These are phyloP conservation scores for Hycleus phaleratus DNA, from an alignment of 1,140 invertebrate species.

Conservation along the genomic window DNA sequence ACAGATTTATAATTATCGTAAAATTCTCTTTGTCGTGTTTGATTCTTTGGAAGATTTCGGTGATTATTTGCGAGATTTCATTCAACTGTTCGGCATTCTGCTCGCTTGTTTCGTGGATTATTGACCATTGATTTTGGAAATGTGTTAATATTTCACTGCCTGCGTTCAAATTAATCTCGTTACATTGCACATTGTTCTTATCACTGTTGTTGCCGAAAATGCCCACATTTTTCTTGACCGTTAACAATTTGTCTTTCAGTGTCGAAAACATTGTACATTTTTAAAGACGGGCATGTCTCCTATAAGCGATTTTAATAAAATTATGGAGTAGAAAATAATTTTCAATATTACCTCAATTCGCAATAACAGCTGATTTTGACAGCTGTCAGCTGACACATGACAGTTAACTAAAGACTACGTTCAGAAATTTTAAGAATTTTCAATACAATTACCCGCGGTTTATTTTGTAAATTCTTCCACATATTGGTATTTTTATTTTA, in stretches of 20 bases:
- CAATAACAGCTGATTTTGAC: too few relatives aligned
- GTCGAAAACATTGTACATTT: conserved; percentile 28
- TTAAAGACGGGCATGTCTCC: neutral
- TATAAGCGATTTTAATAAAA: neutral
- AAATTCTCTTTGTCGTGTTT: conserved; percentile 49
- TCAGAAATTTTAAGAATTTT: too few relatives aligned
- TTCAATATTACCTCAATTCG: too few relatives aligned
- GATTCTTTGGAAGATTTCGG: conserved; percentile 47
- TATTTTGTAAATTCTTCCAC: too few relatives aligned
- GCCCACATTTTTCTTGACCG: conserved; percentile 29
- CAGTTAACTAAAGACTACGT: too few relatives aligned
- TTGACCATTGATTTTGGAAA: conserved; percentile 58
- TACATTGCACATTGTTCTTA: conserved; percentile 7
- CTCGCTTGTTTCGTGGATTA: conserved; percentile 54
- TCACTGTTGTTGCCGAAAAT: conserved; percentile 21
- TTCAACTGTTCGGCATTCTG: conserved; percentile 53
- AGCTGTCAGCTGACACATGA: too few relatives aligned
- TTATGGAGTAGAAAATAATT: neutral
- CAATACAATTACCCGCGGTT: too few relatives aligned
- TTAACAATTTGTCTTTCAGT: conserved; percentile 34
- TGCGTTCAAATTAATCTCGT: conserved; percentile 48
- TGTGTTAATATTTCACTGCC: conserved; percentile 52
- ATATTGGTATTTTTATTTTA: too few relatives aligned
- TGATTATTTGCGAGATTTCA: conserved; percentile 50
- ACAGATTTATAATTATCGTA: conserved; percentile 44